Evolutionary conservation across 2,113 vertebrate species (phyloP), one percentile per base, ranked within the genome.

Genomic region (Ciconia boyciana): DNA sequence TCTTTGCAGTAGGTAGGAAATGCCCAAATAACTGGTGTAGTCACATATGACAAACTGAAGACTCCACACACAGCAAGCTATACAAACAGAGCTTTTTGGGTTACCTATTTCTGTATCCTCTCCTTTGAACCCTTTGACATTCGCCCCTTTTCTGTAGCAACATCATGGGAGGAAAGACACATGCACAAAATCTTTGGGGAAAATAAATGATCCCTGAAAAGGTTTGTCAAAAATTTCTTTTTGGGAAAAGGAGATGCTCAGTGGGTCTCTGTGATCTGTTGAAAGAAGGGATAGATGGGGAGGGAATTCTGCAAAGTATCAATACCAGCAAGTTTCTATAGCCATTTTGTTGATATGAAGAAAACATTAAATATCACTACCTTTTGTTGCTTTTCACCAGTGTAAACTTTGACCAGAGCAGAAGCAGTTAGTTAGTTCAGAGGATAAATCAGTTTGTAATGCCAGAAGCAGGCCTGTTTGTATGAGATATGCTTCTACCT

Each of bases 361-460:
- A 69, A 88, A 87, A 70, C 20, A 52, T 55, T 36, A 83, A 77
- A 44, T 61, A 61, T 68, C 41, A 21, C 61, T 52, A 7, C 4
- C 13, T 87, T 96, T 91, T 74, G 44, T 85, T 94, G 88, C 75
- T 91, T 96, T 87, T 77, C 60, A 77, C 26, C 60, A 48, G 39
- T 28, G 32, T 75, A 86, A 89, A 81, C 46, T 78, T 89, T 43
- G 24, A 44, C 57, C 31, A 55, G 65, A 83, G 43, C 13, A 84
- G 90, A 85, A 90, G 48, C 36, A 92, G 78, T 70, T 62, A 75
- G 62, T 68, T 54, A 84, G 89, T 88, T 91, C 71, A 92, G 82
- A 82, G 36, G 82, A 86, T 80, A 66, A 83, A 83, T 46, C 72
- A 51, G 51, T 83, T 83, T 88, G 58, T 55, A 83, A 83, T 44